These are phyloP conservation scores for Xestia rhomboidea DNA, from an alignment of 2,888 invertebrate species.

Conservation along the genomic window DNA sequence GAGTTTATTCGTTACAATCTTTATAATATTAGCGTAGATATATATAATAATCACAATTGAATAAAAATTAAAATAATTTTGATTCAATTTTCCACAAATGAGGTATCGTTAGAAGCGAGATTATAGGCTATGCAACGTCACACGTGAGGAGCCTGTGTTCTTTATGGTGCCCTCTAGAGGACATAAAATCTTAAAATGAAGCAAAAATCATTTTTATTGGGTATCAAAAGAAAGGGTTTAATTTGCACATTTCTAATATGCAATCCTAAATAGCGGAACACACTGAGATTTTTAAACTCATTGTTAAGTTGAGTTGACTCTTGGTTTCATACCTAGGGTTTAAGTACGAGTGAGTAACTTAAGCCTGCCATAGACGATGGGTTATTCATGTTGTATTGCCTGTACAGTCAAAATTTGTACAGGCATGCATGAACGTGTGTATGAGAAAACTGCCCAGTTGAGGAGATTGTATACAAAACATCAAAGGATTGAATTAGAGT, in stretches of 20 bases:
- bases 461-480: background rate
- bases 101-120: background rate
- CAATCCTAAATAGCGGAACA: background rate
- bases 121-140: background rate
- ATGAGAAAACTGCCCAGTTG: background rate
- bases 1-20: too few species aligned
- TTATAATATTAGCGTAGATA: too few species aligned
- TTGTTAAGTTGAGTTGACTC: background rate
- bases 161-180: background rate
- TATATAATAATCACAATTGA: background rate
- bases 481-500: background rate
- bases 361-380: background rate
- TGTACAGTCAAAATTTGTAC: too few species aligned
- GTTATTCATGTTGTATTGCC: background rate
- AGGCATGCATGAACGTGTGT: too few species aligned
- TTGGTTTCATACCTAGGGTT: background rate
- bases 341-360: background rate
- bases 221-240: background rate
- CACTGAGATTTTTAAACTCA: background rate
- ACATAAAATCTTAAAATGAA: background rate
- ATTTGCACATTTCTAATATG: background rate
- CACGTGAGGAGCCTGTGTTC: background rate
- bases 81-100: background rate
- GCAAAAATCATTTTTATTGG: background rate
- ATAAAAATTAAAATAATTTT: background rate